phyloP scores from a whole-genome alignment of 37 sponge, comb jelly and placozoan species.

The Cliona cf. orientalis region DNA sequence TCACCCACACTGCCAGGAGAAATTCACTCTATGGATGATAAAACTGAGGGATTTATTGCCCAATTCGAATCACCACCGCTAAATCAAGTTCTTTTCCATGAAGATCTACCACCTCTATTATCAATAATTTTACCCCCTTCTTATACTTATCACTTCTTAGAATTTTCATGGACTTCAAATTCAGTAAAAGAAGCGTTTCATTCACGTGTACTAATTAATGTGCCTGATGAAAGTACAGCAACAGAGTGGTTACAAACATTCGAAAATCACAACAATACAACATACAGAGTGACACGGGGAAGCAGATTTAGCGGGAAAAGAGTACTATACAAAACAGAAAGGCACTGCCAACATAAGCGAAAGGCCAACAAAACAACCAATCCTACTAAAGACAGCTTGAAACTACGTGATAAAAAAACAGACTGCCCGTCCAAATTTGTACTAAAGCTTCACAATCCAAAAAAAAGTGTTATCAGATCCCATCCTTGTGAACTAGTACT shows the following conservation, averaged over 20 bases:
- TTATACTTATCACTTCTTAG: neutral
- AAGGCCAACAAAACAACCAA: neutral
- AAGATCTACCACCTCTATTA: neutral
- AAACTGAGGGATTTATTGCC: too few relatives aligned
- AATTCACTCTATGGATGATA: too few relatives aligned
- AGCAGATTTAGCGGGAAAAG: neutral
- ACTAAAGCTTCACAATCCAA: neutral
- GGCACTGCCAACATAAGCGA: neutral
- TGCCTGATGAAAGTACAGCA: neutral
- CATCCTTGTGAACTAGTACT: neutral
- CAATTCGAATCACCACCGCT: too few relatives aligned
- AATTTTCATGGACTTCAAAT: neutral
- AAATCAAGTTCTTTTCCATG: neutral
- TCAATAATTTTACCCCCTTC: neutral
- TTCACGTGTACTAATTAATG: neutral
- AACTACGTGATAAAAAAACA: neutral
- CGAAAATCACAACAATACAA: neutral
- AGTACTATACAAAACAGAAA: neutral
- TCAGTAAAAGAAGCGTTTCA: neutral
- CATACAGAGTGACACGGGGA: neutral
- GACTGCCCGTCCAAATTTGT: neutral
- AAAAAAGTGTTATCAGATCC: too few relatives aligned
- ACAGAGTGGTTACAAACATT: neutral
- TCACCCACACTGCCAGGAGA: too few relatives aligned
- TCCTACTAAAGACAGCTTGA: neutral